Conservation (phyloP, 2,888 invertebrate genomes). For the Chamaedrilus cognettii region DNA sequence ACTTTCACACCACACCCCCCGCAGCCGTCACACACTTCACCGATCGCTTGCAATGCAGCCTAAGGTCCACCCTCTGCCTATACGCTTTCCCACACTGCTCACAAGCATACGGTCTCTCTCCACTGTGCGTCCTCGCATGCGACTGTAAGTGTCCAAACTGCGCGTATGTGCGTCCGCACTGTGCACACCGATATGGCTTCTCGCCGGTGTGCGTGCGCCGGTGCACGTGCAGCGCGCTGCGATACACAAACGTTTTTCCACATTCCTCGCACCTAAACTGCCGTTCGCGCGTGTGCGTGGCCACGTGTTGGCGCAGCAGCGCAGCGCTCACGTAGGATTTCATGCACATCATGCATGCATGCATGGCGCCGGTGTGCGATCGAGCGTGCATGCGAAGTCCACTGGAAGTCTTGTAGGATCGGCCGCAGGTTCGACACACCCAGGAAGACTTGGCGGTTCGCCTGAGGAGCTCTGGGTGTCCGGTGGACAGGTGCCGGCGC, state of each 20-base stretch:
- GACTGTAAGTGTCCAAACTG: conserved; percentile 18
- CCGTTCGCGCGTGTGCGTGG: conserved; percentile 4
- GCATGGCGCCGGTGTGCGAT: not conserved
- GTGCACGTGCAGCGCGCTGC: conserved; percentile 11
- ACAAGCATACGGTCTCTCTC: conserved; percentile 15
- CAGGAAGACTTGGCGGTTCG: not conserved
- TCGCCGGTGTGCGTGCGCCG: conserved; percentile 13
- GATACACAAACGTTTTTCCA: conserved; percentile 13
- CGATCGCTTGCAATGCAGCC: conserved; percentile 9
- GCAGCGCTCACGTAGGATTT: conserved; percentile 12
- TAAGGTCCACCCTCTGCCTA: conserved; percentile 14
- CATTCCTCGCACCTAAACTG: conserved; percentile 6
- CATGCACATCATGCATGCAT: conserved; percentile 3
- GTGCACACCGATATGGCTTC: conserved; percentile 11
- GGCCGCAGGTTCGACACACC: conserved; percentile 8
- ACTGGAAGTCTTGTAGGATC: conserved; percentile 5
- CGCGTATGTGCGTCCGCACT: conserved; percentile 11
- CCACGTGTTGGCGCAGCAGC: conserved; percentile 9
- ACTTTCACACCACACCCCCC: not conserved
- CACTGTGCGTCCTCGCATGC: conserved; percentile 16
- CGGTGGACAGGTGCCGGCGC: conserved; percentile 5
- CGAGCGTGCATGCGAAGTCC: conserved; percentile 11
- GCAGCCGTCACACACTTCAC: not conserved
- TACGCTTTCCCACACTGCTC: conserved; percentile 12
- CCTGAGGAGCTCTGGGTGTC: not conserved